A percentile compares a stretch with the other conserved stretches of the same genome.
phyloP scores from a whole-genome alignment of 2,113 vertebrate genomes.

The Oncorhynchus nerka region DNA sequence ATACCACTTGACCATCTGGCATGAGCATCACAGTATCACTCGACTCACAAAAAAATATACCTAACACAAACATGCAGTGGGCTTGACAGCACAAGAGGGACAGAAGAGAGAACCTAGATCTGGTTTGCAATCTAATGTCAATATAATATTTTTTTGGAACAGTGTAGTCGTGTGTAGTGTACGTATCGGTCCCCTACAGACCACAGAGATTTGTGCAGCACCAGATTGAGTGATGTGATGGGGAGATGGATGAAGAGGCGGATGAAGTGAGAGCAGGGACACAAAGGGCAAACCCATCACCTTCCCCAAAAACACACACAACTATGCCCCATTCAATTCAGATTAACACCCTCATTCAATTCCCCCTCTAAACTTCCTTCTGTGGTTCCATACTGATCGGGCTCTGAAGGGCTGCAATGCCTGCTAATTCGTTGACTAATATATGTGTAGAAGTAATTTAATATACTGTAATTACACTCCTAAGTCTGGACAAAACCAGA shows the following conservation, averaged over 20 bases:
- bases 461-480: too few species aligned
- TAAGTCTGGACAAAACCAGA: too few species aligned
- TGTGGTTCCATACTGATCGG: not conserved
- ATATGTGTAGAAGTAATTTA: too few species aligned
- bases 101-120: not conserved
- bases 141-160: too few species aligned
- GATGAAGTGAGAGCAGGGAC: not conserved
- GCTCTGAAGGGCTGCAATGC: not conserved
- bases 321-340: constrained; percentile 21
- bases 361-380: constrained; percentile 6
- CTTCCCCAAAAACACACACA: not conserved
- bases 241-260: constrained; percentile 11
- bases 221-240: constrained; percentile 8
- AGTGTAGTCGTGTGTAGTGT: too few species aligned
- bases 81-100: not conserved
- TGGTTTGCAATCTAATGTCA: not conserved
- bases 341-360: constrained; percentile 17
- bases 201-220: not conserved
- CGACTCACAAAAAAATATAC: not conserved
- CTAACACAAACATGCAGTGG: not conserved
- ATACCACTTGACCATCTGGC: not conserved
- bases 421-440: too few species aligned
- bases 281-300: not conserved
- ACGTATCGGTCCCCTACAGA: not conserved
- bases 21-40: not conserved